Conservation (phyloP, 2,888 invertebrate species). For the Salticus scenicus region DNA sequence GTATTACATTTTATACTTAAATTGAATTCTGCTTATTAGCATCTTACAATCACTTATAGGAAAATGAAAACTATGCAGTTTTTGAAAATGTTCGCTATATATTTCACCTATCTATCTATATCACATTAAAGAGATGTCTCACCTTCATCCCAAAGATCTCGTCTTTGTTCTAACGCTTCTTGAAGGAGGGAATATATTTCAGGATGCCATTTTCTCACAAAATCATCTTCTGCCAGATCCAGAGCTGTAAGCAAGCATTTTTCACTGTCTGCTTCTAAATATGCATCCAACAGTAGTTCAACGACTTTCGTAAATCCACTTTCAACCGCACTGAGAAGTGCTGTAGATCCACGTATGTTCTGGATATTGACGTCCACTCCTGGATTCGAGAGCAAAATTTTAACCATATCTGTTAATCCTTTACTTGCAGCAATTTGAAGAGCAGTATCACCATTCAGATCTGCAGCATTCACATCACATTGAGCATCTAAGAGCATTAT, state of each 20-base stretch:
- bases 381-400: slow-evolving; percentile 26
- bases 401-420: slow-evolving; percentile 61
- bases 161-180: slow-evolving; percentile 48
- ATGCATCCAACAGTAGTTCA: slow-evolving; percentile 38
- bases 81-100: too few relatives aligned
- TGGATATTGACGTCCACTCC: slow-evolving; percentile 47
- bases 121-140: slow-evolving; percentile 47
- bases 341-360: slow-evolving; percentile 56
- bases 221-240: slow-evolving; percentile 43
- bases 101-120: too few relatives aligned
- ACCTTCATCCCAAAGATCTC: slow-evolving; percentile 65
- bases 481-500: slow-evolving; percentile 70
- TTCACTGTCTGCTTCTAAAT: slow-evolving; percentile 46
- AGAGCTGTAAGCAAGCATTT: slow-evolving; percentile 37
- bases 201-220: slow-evolving; percentile 47
- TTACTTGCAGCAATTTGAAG: slow-evolving; percentile 71
- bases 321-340: slow-evolving; percentile 69
- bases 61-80: too few relatives aligned
- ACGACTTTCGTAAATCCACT: slow-evolving; percentile 70
- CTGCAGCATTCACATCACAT: slow-evolving; percentile 69
- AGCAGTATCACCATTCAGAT: slow-evolving; percentile 70
- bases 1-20: too few relatives aligned
- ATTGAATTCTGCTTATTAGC: too few relatives aligned
- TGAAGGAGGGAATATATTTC: slow-evolving; percentile 60
- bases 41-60: too few relatives aligned